phyloP scores from a whole-genome alignment of 2,888 invertebrate species.

The Papilio protenor region DNA sequence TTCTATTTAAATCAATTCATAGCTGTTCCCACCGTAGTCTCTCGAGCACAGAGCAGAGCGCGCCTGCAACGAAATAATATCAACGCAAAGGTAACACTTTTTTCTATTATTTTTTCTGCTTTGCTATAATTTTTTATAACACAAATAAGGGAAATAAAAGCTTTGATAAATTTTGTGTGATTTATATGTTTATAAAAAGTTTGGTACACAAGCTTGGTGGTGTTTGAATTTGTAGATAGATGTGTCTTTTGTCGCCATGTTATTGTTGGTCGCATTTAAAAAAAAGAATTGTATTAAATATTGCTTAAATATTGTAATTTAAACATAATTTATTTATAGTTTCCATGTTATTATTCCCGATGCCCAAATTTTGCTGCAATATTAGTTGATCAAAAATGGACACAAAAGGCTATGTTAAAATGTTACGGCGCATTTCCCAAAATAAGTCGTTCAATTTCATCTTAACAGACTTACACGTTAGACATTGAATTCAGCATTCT shows the following conservation, averaged over 20 bases:
- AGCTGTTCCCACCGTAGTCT: conserved; percentile 64
- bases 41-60: conserved; percentile 74
- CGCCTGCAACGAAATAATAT: conserved; percentile 78
- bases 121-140: background rate
- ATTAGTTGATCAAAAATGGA: background rate
- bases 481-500: conserved; percentile 49
- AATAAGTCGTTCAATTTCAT: conserved; percentile 55
- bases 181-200: too few species aligned
- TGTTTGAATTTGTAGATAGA: too few species aligned
- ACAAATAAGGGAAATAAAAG: too few species aligned
- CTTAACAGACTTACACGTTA: conserved; percentile 52
- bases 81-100: conserved; percentile 53
- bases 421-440: conserved; percentile 41
- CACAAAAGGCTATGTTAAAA: background rate
- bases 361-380: background rate
- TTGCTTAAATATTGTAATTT: too few species aligned
- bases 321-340: background rate
- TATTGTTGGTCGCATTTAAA: too few species aligned
- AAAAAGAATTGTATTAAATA: too few species aligned
- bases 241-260: too few species aligned
- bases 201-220: too few species aligned
- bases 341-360: background rate
- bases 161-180: too few species aligned
- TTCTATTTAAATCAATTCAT: conserved; percentile 79
- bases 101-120: background rate